A percentile compares a stretch with the other conserved stretches of the same genome.
These are phyloP conservation scores for Buceros bicornis DNA, from an alignment of 2,797 vertebrate genomes.

Conservation along the genomic window DNA sequence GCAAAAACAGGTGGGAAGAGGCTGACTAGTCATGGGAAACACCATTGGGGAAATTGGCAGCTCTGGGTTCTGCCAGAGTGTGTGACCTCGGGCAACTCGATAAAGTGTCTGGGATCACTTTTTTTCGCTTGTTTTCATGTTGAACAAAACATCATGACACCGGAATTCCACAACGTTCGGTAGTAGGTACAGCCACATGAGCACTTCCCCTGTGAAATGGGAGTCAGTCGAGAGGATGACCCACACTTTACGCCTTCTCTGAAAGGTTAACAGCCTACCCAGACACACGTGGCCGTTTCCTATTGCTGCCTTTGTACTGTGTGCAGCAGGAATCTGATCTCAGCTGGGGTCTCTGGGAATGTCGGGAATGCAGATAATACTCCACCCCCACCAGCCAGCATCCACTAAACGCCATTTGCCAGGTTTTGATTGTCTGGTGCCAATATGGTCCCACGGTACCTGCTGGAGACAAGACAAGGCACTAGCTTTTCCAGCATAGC, in stretches of 20 bases:
- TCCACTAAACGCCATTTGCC: not conserved
- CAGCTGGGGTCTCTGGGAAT: not conserved
- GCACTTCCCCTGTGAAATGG: not conserved
- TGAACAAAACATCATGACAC: not conserved
- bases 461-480: not conserved
- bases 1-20: not conserved
- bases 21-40: not conserved
- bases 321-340: not conserved
- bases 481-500: not conserved
- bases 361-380: not conserved
- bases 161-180: not conserved
- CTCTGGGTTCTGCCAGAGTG: not conserved
- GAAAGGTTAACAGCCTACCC: not conserved
- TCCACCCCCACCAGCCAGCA: not conserved
- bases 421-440: not conserved
- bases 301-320: not conserved
- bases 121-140: not conserved
- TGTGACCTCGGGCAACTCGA: not conserved
- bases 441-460: rapidly evolving
- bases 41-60: not conserved
- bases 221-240: not conserved
- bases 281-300: not conserved
- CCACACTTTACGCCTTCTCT: not conserved
- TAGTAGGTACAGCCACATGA: no score
- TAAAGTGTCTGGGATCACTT: not conserved